These are phyloP conservation scores for Drosophila mercatorum DNA, from an alignment of 2,888 invertebrate species.

Conservation along the genomic window DNA sequence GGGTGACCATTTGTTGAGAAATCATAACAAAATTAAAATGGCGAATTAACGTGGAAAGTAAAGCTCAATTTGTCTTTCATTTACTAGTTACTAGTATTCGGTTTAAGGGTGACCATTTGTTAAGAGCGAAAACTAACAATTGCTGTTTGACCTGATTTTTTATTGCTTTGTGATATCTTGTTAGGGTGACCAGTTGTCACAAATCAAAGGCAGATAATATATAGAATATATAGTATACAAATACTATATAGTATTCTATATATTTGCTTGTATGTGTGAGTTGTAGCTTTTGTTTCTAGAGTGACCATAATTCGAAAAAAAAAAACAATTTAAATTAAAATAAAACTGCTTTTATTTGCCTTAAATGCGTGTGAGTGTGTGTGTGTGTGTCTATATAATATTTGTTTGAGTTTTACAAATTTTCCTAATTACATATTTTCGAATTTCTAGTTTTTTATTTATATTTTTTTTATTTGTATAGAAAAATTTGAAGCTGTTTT, in stretches of 20 bases:
- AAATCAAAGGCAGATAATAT: background rate
- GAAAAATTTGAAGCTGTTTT: constrained; percentile 68
- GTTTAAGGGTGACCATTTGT: background rate
- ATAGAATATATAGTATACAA: no score
- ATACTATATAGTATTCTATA: no score
- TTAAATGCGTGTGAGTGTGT: constrained; percentile 8
- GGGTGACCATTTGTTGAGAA: constrained; percentile 9
- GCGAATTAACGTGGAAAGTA: background rate
- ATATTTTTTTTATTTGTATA: constrained; percentile 38
- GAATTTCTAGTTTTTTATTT: constrained; percentile 46
- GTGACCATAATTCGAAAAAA: background rate
- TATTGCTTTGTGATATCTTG: constrained; percentile 41
- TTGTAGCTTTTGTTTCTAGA: background rate
- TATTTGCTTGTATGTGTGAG: no score
- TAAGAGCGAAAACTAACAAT: background rate
- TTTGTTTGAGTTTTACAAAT: constrained; percentile 66
- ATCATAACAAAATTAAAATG: background rate
- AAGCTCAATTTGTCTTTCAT: constrained; percentile 1
- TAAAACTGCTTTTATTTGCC: background rate
- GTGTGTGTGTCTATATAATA: constrained; percentile 45
- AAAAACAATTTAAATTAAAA: background rate
- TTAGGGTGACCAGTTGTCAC: constrained; percentile 39
- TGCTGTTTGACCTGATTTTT: background rate
- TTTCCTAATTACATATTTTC: constrained; percentile 70
- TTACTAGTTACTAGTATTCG: background rate